Percentiles rank a stretch among this genome's conserved stretches.
Evolutionary conservation across 2,113 vertebrate species (phyloP).

Genomic region (Ia io): DNA sequence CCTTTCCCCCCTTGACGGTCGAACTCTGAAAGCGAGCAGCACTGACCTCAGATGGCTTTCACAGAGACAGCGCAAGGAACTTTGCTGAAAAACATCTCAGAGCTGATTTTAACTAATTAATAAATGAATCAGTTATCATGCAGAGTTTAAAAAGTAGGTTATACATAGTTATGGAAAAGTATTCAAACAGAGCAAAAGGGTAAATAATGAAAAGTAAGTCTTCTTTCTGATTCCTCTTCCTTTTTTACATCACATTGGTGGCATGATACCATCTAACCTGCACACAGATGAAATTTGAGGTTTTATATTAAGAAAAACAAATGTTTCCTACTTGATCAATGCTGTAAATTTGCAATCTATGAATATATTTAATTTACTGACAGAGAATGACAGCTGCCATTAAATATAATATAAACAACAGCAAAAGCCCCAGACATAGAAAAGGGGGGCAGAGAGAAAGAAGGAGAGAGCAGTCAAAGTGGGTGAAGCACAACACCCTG

Average conservation of each 20-base stretch:
- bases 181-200: not conserved
- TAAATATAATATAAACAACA: not conserved
- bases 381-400: not conserved
- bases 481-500: fast-evolving
- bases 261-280: not conserved
- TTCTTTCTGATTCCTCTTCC: not conserved
- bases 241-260: not conserved
- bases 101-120: not conserved
- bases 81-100: not conserved
- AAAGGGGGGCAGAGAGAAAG: not conserved
- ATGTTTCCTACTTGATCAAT: not conserved
- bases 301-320: not conserved
- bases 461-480: not conserved
- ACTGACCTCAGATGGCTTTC: not conserved
- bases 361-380: not conserved
- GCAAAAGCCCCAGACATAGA: not conserved
- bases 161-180: not conserved
- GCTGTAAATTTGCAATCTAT: not conserved
- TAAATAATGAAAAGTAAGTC: not conserved
- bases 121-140: not conserved
- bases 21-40: not conserved
- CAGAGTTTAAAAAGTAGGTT: not conserved
- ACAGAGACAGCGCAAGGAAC: not conserved
- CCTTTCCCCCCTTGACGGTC: not conserved
- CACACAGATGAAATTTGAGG: not conserved